Base-by-base conservation (phyloP, 2,888 invertebrate species). In the Trachelus troglodyta region DNA sequence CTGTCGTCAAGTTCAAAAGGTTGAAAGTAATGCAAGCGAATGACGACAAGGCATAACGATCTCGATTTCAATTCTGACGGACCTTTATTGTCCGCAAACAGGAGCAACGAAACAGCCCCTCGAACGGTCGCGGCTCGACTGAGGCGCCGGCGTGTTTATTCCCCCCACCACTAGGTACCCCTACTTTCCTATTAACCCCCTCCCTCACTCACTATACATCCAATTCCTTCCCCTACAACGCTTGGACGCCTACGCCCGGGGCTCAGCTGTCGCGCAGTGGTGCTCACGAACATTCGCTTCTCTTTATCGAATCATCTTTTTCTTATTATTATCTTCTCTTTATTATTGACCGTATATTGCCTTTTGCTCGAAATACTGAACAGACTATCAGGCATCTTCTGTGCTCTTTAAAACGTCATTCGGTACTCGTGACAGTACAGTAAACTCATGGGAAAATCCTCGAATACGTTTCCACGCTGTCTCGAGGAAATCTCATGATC, bases 111-210 rank as follows among this genome's bases (percentile, higher is more conserved):
- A 77, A 23, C 56, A 9, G 1, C 82, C 76, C 82, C 79, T 79
- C 84, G 80, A 56, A 83, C 83, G 80, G 86, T 86, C 89, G 88
- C 89, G 87, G 85, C 83, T 84, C 82, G 81, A 90, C 90, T 90
- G 89, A 87, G 85, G 90, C 90, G 90, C 90, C 90, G 90, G 90
- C 90, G 90, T 90, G 90, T 87, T 89, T 88, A 87, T 82, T 82
- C 81, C 84, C 85, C 87, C 85, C 83, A 80, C 86, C 79, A 40
- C 78, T 74, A 74, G 76, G 69, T 75, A 69, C 78, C 77, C 31
- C 35, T 35, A 71, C 69, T 73, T 79, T 74, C 73, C n/a, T 79
- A 75, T 69, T 34, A 75, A 31, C 74, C 81, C 75, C 81, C 80
- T 9, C 34, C 1, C 34, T 34, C 81, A 74, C 82, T 40, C 73